These are phyloP conservation scores for Phalacrocorax pelagicus DNA, from an alignment of 2,113 vertebrate genomes.

Conservation along the genomic window DNA sequence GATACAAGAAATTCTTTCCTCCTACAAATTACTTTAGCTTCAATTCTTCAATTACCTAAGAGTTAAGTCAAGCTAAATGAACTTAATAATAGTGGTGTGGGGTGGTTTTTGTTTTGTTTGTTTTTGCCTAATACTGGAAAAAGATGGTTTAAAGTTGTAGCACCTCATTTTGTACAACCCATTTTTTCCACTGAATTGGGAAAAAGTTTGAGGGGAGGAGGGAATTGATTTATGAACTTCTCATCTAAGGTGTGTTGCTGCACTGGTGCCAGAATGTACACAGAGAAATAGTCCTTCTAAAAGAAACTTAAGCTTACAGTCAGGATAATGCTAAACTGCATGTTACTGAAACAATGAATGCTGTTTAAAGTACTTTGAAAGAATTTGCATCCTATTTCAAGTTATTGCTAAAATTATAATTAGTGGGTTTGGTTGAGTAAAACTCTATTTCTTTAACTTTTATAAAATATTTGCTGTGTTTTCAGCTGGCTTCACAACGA, in stretches of 20 bases:
- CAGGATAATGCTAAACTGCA: background rate
- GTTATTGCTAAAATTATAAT: background rate
- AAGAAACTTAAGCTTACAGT: background rate
- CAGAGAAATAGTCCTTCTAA: background rate
- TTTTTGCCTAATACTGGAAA: background rate
- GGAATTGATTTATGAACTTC: background rate
- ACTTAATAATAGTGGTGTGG: background rate
- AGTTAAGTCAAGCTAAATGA: background rate
- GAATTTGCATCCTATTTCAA: background rate
- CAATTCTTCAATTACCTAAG: background rate
- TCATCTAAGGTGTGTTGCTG: background rate
- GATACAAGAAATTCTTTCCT: background rate
- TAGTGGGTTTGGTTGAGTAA: background rate
- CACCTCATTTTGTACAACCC: background rate
- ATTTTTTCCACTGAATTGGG: background rate
- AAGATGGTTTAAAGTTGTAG: background rate
- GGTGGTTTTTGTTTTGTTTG: background rate
- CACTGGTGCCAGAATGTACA: background rate
- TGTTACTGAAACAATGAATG: background rate
- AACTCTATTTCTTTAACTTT: background rate
- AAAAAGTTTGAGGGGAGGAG: background rate
- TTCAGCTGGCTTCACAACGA: slow-evolving; percentile 98
- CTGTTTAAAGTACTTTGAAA: background rate
- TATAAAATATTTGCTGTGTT: slow-evolving; percentile 13
- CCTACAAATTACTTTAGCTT: background rate